Evolutionary conservation across 2,797 vertebrate genomes (phyloP).

Genomic region (Parauchenoglanis ngamensis): DNA sequence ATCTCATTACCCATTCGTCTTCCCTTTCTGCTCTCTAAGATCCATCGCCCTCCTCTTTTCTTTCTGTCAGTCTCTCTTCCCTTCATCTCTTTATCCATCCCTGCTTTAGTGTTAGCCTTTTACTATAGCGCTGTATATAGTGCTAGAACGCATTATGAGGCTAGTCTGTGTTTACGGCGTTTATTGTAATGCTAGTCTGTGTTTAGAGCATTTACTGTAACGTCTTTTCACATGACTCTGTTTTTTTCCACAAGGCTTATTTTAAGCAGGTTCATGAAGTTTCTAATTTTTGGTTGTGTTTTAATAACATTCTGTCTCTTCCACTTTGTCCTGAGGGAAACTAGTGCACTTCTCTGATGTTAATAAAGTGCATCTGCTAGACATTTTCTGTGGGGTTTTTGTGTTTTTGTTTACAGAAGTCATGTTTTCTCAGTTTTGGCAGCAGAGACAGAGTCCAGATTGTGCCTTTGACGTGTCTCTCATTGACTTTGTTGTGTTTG

Average conservation of each 20-base stretch:
- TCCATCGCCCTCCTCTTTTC: too few relatives aligned
- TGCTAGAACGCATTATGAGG: background rate
- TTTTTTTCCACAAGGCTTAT: background rate
- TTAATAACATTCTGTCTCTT: background rate
- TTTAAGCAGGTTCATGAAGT: background rate
- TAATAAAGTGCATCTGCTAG: background rate
- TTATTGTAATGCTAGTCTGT: background rate
- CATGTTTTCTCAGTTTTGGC: background rate
- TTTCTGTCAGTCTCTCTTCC: background rate
- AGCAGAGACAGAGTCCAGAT: background rate
- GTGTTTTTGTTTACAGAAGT: background rate
- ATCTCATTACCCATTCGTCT: background rate
- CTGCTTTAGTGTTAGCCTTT: background rate
- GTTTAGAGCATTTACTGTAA: background rate
- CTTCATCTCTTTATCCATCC: conserved; percentile 24
- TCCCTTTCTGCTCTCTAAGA: too few relatives aligned
- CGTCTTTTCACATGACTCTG: too few relatives aligned
- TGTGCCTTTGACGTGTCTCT: background rate
- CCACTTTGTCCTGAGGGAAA: background rate
- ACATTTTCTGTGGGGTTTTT: background rate
- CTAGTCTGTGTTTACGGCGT: background rate
- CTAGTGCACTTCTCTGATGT: background rate
- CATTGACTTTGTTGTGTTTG: background rate
- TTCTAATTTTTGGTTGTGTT: background rate
- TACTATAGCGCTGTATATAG: background rate